Evolutionary conservation across 2,797 vertebrate genomes (phyloP), one percentile per base, ranked within the genome.

Genomic region (Vultur gryphus): DNA sequence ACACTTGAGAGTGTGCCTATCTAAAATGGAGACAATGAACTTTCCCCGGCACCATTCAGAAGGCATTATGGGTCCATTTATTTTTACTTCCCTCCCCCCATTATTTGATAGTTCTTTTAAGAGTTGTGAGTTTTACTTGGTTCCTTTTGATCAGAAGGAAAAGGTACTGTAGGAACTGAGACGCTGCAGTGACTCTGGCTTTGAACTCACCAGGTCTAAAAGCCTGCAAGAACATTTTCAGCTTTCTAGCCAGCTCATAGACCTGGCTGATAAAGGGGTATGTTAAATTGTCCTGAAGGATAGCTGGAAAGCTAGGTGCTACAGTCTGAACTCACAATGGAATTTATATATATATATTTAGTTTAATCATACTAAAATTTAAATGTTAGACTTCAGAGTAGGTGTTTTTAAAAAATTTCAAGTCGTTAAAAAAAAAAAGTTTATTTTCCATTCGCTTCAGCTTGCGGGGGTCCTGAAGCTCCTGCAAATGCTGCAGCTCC

Each of bases 181-280:
- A 77, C 31, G 2, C 95, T 90, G 94, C 96, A 89, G 96, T 96
- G 92, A 44, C 91, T 97, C 94, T 86, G 87, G 67, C 97, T 97
- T 98, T 98, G 97, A 98, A 98, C 97, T 97, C 97, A 93, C 97
- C 97, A 97, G 97, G 97, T 96, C 96, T 98, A 96, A 97, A 97
- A 97, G 97, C 94, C 96, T 97, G 87, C 95, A 94, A 97, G 97
- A 96, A 97, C 92, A 96, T 97, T 95, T 96, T 89, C 85, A 52
- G 89, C 88, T 93, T 94, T 94, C 79, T 7, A 39, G 78, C 90
- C 12, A 28, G 72, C 94, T 95, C 75, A 4, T n/a, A 66, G 77
- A 67, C 80, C 71, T 90, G 66, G 16, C 55, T 95, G 90, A 92
- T 95, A 92, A 97, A 95, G 94, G 49, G n/a, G 25, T 69, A 37